These are phyloP conservation scores for Volucella inanis DNA, from an alignment of 2,888 invertebrate species.

Conservation along the genomic window DNA sequence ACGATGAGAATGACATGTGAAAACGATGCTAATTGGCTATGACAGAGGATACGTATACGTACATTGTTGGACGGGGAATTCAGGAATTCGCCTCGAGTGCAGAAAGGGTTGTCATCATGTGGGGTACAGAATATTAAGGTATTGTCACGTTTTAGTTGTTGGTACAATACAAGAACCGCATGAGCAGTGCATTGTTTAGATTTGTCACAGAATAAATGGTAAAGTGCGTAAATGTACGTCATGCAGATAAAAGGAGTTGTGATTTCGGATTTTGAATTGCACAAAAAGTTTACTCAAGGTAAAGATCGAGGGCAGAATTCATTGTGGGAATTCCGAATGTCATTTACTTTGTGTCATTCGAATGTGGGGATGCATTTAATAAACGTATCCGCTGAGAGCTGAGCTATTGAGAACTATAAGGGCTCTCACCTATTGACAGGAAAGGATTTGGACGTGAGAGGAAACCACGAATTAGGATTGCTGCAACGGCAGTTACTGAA, in stretches of 20 bases:
- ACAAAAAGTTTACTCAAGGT: conserved; percentile 52
- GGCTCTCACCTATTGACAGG: conserved; percentile 2
- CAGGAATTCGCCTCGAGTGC: conserved; percentile 8
- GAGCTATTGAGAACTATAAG: background rate
- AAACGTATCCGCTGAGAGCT: conserved; percentile 20
- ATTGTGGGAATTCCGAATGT: conserved; percentile 32
- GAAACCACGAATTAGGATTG: conserved; percentile 23
- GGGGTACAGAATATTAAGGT: conserved; percentile 59
- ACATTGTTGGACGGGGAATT: conserved; percentile 52
- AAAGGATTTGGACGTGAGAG: conserved; percentile 38
- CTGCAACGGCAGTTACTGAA: background rate
- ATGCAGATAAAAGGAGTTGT: conserved; percentile 24
- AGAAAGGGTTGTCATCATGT: conserved; percentile 33
- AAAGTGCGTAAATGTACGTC: conserved; percentile 58
- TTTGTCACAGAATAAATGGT: conserved; percentile 26
- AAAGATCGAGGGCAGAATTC: conserved; percentile 53
- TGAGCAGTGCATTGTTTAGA: conserved; percentile 40
- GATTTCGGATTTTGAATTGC: conserved; percentile 11
- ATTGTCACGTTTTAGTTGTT: conserved; percentile 72
- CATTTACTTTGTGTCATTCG: conserved; percentile 1
- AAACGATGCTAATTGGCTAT: conserved; percentile 63
- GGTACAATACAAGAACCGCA: conserved; percentile 53
- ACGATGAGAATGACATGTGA: conserved; percentile 12
- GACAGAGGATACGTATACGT: conserved; percentile 10
- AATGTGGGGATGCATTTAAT: conserved; percentile 36